Evolutionary conservation across 2,888 invertebrate genomes (phyloP), one percentile per base, ranked within the genome.

Genomic region (Synergus gifuensis): DNA sequence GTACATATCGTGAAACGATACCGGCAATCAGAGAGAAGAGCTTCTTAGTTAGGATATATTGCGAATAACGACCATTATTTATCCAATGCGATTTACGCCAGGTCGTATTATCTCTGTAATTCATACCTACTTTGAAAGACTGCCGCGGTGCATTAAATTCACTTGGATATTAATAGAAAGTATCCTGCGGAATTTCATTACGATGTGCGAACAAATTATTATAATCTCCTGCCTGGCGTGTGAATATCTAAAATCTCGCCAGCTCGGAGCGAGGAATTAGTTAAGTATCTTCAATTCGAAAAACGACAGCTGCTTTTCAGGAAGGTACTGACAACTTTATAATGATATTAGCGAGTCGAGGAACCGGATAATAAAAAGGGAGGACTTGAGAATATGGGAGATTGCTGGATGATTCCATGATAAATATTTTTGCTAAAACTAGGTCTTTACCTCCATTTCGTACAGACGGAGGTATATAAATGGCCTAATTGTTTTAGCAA

Each of bases 51-150:
- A 54, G 54, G 73, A 73, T 73, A 73, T 73, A 73, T 73, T 73
- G 54, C 73, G 73, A 73, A 73, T 73, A 73, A 73, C 73, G 73
- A 73, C 73, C n/a, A 73, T 73, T 73, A 73, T 73, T 73, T 73
- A 73, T 73, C 73, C 54, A 73, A 73, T 73, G 54, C 73, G 73
- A 73, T 73, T 73, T 73, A 54, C 73, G 54, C 73, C 54, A 73
- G 54, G 36, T 73, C 28, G 36, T 73, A 73, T 73, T 54, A 73
- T 73, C 54, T 73, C 73, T 73, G 73, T 73, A 73, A 54, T 73
- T 73, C 73, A 73, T 73, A 73, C 28, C 73, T 73, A 54, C 54
- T 73, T 36, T 73, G 54, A 73, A 73, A 73, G 73, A 36, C 73
- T 73, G 73, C 73, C 54, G 54, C 73, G 54, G 54, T 73, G 73